Conservation (phyloP, 2,113 vertebrate species). For the Tyrannus savana region DNA sequence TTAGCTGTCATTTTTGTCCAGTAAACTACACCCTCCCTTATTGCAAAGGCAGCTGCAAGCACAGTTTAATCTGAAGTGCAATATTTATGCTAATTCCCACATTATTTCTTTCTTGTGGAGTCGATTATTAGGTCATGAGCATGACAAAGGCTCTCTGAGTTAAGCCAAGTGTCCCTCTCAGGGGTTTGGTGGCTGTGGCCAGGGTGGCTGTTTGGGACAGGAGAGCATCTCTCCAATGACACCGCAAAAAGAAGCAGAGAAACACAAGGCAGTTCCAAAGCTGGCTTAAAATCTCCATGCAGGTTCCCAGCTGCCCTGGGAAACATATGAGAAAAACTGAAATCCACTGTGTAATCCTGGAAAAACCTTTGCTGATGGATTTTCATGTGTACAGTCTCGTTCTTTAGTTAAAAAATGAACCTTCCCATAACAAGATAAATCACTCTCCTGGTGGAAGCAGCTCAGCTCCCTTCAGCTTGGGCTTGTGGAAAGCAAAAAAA, state of each 20-base stretch:
- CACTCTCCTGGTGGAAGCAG: neutral
- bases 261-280: neutral
- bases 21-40: neutral
- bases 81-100: neutral
- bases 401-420: constrained; percentile 5
- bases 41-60: neutral
- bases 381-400: neutral
- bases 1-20: neutral
- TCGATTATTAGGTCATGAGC: accelerated
- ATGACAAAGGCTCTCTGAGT: neutral
- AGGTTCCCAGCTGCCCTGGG: neutral
- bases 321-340: neutral
- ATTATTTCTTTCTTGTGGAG: neutral
- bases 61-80: neutral
- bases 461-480: neutral
- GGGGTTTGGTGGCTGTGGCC: neutral
- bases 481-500: neutral
- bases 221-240: neutral
- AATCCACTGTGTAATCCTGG: neutral
- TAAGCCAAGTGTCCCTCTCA: neutral
- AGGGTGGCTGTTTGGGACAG: neutral
- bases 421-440: neutral
- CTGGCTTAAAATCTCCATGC: neutral
- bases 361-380: constrained; percentile 29
- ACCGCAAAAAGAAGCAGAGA: neutral